Evolutionary conservation across 2,888 invertebrate species (phyloP), one percentile per base, ranked within the genome.

Genomic region (Hypolimnas misippus): DNA sequence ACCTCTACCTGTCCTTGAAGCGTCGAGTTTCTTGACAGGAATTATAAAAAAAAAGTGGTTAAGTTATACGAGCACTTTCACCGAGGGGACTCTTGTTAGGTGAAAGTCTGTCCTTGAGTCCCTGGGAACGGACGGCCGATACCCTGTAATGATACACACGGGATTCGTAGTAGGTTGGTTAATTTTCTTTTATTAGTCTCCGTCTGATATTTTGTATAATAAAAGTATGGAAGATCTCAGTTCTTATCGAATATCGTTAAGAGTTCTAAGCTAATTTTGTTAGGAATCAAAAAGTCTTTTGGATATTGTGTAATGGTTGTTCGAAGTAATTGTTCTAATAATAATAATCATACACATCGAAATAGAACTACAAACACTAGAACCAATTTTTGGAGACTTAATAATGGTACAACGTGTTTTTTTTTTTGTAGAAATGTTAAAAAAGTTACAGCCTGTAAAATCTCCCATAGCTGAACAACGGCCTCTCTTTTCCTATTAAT

Each of bases 61-160:
- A 60, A 60, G 58, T 49, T 49, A n/a, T 14, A 57, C 52, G 29
- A 49, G 59, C 33, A 81, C 84, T 89, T 89, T 89, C 89, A 84
- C 84, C 84, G 76, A 74, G 76, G 49, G 79, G 79, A 72, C 69
- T 76, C 74, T n/a, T 82, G 82, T 79, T 83, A 81, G 87, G 89
- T 87, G 90, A 89, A 89, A 89, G 90, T 85, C 76, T 83, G 76
- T 67, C 73, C 66, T 62, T 73, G 75, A 58, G 86, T 84, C 87
- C 76, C 79, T 76, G 74, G 73, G 73, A 75, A 79, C 70, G 73
- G 76, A 75, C 76, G 73, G 60, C 63, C 57, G 69, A 76, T 76
- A 78, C 75, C 35, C 64, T 65, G 55, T 60, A 65, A 63, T 63
- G 58, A 61, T 42, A 31, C 52, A 44, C 46, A 17, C 25, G 35